Conservation (phyloP, 2,797 vertebrate genomes). For the Pangasius sanitwongsei region DNA sequence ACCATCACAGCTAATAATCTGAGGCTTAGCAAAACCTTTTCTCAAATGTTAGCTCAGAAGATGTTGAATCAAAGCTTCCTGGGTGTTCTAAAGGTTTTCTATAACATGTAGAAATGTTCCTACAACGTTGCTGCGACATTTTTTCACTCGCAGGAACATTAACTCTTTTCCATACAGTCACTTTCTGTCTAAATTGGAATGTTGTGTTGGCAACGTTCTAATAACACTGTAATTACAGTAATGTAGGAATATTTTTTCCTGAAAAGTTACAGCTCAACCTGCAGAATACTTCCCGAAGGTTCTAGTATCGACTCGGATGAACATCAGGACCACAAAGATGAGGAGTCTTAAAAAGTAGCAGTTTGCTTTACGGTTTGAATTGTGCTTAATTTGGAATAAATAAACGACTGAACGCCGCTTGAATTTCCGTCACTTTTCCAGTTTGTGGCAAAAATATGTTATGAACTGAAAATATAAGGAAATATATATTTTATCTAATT, state of each 20-base stretch:
- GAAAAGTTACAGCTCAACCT: neutral
- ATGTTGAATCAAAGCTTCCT: neutral
- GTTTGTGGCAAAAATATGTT: too few relatives aligned
- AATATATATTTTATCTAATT: too few relatives aligned
- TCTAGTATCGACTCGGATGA: neutral
- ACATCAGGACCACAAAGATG: too few relatives aligned
- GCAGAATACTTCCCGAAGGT: neutral
- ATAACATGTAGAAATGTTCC: neutral
- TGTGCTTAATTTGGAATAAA: too few relatives aligned
- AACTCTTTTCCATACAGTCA: neutral
- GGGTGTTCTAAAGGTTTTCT: neutral
- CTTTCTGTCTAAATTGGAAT: neutral
- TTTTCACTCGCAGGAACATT: neutral
- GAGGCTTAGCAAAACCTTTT: neutral
- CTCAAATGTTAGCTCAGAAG: neutral
- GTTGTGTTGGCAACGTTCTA: neutral
- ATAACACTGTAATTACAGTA: neutral
- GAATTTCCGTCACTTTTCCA: too few relatives aligned
- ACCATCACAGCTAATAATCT: neutral
- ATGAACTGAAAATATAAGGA: too few relatives aligned
- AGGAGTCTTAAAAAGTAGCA: too few relatives aligned
- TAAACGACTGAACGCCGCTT: too few relatives aligned
- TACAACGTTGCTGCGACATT: too few relatives aligned
- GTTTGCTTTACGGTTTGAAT: too few relatives aligned
- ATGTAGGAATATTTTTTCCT: neutral